phyloP scores from a whole-genome alignment of 2,113 vertebrate species.

The Proterorhinus semilunaris region DNA sequence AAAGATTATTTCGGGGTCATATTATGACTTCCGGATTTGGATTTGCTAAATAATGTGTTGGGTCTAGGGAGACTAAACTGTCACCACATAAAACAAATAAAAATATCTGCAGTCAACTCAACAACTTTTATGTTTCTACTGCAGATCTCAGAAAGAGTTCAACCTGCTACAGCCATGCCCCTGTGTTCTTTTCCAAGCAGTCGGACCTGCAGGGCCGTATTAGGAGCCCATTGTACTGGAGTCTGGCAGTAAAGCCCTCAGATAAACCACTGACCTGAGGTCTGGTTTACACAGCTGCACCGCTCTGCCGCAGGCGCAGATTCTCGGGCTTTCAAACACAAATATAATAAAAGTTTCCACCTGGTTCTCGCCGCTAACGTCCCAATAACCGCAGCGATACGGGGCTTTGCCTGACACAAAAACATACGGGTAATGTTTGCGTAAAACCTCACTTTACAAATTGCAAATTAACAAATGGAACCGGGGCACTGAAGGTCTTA shows the following conservation, averaged over 20 bases:
- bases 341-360: slow-evolving; percentile 21
- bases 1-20: too few relatives aligned
- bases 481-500: too few relatives aligned
- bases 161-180: too few relatives aligned
- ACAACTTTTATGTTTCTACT: too few relatives aligned
- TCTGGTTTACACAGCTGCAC: slow-evolving; percentile 47
- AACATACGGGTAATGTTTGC: background rate
- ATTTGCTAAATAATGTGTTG: too few relatives aligned
- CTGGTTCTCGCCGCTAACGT: background rate
- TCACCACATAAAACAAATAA: too few relatives aligned
- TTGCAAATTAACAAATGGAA: background rate
- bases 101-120: too few relatives aligned
- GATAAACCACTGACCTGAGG: slow-evolving; percentile 55
- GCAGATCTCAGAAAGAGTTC: too few relatives aligned
- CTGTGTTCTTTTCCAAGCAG: too few relatives aligned
- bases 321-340: slow-evolving; percentile 30
- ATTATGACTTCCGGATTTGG: too few relatives aligned
- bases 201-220: background rate
- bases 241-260: slow-evolving; percentile 29
- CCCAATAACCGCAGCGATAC: background rate
- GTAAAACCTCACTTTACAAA: background rate
- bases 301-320: slow-evolving; percentile 45
- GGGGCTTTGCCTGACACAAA: background rate
- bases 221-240: background rate
- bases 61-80: too few relatives aligned